These are phyloP conservation scores for Borostomias antarcticus DNA, from an alignment of 2,797 vertebrate species.

Conservation along the genomic window DNA sequence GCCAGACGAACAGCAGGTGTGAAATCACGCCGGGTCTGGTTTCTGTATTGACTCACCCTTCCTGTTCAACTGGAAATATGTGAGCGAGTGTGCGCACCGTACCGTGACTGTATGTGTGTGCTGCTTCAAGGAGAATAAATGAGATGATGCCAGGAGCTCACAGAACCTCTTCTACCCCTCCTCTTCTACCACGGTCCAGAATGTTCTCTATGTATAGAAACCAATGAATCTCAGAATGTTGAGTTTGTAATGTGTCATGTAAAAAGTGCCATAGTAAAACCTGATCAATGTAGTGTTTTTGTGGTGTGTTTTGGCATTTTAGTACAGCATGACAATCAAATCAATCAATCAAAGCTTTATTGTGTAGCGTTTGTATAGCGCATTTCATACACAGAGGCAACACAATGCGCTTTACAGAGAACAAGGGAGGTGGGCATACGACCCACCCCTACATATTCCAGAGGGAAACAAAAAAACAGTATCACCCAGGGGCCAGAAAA, in stretches of 20 bases:
- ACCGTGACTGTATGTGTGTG: neutral
- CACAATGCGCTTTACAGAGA: too few relatives aligned
- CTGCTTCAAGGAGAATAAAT: neutral
- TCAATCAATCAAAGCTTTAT: too few relatives aligned
- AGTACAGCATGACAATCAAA: too few relatives aligned
- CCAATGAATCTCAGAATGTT: conserved; percentile 56
- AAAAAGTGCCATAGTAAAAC: conserved; percentile 78
- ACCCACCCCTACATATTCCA: too few relatives aligned
- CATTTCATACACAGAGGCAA: too few relatives aligned
- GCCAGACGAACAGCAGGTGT: neutral
- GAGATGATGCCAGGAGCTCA: conserved; percentile 3
- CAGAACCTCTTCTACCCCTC: conserved; percentile 1
- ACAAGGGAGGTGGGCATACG: too few relatives aligned
- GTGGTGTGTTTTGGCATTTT: neutral
- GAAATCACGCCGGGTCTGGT: neutral
- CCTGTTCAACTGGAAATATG: neutral
- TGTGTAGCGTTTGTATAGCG: too few relatives aligned
- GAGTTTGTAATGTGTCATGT: conserved; percentile 69
- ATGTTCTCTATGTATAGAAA: conserved; percentile 29
- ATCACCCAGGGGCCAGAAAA: too few relatives aligned
- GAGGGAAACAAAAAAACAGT: too few relatives aligned
- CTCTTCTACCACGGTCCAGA: neutral
- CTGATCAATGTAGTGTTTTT: conserved; percentile 36
- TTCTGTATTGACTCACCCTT: neutral
- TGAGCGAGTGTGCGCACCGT: neutral